These are phyloP conservation scores for Sycophaga agraensis DNA, from an alignment of 1,140 invertebrate species.

Conservation along the genomic window DNA sequence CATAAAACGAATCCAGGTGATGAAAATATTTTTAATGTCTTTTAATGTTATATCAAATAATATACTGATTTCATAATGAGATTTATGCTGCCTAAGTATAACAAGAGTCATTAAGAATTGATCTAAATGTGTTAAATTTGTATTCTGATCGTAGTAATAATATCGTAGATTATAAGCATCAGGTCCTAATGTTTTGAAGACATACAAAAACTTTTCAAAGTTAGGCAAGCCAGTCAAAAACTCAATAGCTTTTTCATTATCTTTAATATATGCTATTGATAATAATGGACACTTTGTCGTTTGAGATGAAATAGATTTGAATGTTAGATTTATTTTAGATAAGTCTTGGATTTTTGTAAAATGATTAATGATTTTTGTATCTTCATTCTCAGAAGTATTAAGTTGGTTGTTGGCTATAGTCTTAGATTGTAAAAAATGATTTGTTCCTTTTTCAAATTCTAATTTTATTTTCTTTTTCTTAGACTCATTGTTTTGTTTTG, in stretches of 20 bases:
- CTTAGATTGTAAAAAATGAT: too few relatives aligned
- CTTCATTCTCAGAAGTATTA: too few relatives aligned
- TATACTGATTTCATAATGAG: conserved; percentile 12
- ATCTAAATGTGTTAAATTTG: background rate
- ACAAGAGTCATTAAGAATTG: conserved; percentile 2
- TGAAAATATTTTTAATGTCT: conserved; percentile 16
- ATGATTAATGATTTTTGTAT: too few relatives aligned
- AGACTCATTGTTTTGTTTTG: too few relatives aligned
- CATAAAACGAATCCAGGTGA: conserved; percentile 7
- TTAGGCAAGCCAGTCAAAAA: conserved; percentile 7
- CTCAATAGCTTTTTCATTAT: background rate
- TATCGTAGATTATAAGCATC: background rate
- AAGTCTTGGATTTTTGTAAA: too few relatives aligned
- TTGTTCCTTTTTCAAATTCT: too few relatives aligned
- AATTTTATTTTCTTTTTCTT: too few relatives aligned
- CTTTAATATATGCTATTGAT: background rate
- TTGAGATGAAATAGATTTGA: background rate
- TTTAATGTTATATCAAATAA: conserved; percentile 4
- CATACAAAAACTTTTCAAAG: background rate
- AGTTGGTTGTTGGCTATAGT: too few relatives aligned
- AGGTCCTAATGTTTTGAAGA: background rate
- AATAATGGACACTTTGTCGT: background rate
- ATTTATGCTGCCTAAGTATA: background rate
- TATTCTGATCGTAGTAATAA: background rate
- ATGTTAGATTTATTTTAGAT: background rate